Evolutionary conservation across 2,113 vertebrate genomes (phyloP).

Genomic region (Phylloscopus trochilus): DNA sequence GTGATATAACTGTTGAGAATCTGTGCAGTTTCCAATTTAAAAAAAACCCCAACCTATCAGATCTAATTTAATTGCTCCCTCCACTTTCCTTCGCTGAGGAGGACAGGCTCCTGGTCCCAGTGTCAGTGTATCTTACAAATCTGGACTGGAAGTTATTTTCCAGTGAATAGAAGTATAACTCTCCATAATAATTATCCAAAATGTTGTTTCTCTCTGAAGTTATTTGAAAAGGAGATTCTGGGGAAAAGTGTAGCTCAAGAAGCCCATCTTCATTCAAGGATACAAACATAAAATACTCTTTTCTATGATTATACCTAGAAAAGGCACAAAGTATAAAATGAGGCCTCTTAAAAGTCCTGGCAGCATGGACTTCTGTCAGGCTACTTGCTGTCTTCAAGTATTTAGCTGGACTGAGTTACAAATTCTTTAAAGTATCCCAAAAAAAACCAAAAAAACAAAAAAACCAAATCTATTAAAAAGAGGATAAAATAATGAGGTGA

Average conservation of each 20-base stretch:
- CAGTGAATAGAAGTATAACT: neutral
- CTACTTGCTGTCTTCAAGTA: neutral
- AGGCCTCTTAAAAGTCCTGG: neutral
- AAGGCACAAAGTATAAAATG: neutral
- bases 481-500: conserved; percentile 2
- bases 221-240: neutral
- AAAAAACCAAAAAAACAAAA: no score
- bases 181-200: neutral
- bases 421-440: neutral
- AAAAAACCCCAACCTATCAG: neutral
- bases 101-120: neutral
- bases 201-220: neutral
- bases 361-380: neutral
- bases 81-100: neutral
- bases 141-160: neutral
- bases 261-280: neutral
- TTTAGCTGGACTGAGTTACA: neutral
- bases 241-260: neutral
- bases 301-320: neutral
- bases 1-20: neutral
- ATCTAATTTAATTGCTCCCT: neutral
- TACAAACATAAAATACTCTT: fast-evolving
- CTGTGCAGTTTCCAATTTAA: neutral
- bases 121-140: neutral
- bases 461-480: neutral